Evolutionary conservation across 35 echinoderm and acorn worm species (phyloP).

Genomic region (Eucidaris tribuloides): DNA sequence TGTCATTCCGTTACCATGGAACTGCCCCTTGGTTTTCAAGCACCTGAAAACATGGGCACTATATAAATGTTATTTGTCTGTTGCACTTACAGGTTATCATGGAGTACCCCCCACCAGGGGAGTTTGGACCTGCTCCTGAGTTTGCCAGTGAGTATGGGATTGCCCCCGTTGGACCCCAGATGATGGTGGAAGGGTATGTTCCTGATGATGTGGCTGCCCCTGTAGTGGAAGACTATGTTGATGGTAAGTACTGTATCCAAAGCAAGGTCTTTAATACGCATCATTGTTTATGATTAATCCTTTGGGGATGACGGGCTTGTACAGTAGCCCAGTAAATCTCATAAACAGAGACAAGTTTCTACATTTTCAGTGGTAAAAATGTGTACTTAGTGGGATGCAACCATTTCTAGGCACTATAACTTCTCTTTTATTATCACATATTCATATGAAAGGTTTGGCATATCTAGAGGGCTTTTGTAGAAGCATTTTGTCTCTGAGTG

Average conservation of each 20-base stretch:
- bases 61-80: neutral
- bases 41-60: too few species aligned
- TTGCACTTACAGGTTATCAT: too few species aligned
- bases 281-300: neutral
- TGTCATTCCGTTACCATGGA: too few species aligned
- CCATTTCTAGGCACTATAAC: neutral
- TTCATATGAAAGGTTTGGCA: too few species aligned
- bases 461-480: too few species aligned
- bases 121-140: constrained; percentile 8
- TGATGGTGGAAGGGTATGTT: constrained; percentile 37
- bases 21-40: neutral
- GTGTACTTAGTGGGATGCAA: neutral
- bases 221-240: constrained; percentile 49
- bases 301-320: too few species aligned
- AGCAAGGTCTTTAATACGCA: neutral
- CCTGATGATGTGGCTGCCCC: constrained; percentile 24
- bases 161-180: neutral
- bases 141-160: constrained; percentile 16
- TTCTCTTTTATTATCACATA: neutral
- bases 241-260: neutral
- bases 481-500: too few species aligned
- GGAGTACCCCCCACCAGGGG: neutral
- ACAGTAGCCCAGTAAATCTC: neutral
- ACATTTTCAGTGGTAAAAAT: too few species aligned
- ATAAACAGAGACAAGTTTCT: neutral